Base-by-base conservation (phyloP, 1,140 invertebrate genomes). In the Tenebrio molitor region DNA sequence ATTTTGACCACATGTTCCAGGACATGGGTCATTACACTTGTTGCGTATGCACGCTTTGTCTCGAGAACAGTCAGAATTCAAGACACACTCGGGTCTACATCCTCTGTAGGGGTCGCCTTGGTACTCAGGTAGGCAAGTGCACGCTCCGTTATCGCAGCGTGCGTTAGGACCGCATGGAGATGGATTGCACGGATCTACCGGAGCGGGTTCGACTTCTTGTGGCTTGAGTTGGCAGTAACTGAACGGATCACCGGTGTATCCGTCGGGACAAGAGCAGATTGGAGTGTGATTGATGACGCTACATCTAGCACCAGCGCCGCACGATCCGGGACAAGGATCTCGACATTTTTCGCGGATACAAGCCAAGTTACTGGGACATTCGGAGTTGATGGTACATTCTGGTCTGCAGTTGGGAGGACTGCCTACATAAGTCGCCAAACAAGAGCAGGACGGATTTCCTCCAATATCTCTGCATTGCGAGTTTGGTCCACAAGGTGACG, bases 81-180 rank as follows among this genome's bases (percentile, higher is more conserved):
- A 79, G 33, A 91, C 87, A 83, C 91, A 93, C 84, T 93, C 91
- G 23, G 91, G 91, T 74, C 91, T 84, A 81, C 91, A 93, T 72
- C 93, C 92, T 69, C 84, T 81, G 70, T 92, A 91, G 15, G 91
- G 91, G 82, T 90, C 89, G 1, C 91, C 91, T 76, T 89, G 88
- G 82, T 89, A 92, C 75, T 91, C 89, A 66, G 87, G 84, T 68
- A 90, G 80, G 82, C 91, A 93, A 65, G 89, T 88, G 82, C 91
- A 93, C 58, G 90, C 87, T 19, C 90, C 90, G 83, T 82, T 80
- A 75, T 83, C 80, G 70, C 86, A 87, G 83, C 82, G 74, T 53
- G 90, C 83, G 78, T 93, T 92, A 4, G 88, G 81, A 15, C 90
- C 90, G 79, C 90, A 92, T 0, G 89, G 89, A 41, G 86, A 87